Percentiles rank a stretch among this genome's conserved stretches.
phyloP scores from a whole-genome alignment of 2,113 vertebrate species.

The Hipposideros armiger region DNA sequence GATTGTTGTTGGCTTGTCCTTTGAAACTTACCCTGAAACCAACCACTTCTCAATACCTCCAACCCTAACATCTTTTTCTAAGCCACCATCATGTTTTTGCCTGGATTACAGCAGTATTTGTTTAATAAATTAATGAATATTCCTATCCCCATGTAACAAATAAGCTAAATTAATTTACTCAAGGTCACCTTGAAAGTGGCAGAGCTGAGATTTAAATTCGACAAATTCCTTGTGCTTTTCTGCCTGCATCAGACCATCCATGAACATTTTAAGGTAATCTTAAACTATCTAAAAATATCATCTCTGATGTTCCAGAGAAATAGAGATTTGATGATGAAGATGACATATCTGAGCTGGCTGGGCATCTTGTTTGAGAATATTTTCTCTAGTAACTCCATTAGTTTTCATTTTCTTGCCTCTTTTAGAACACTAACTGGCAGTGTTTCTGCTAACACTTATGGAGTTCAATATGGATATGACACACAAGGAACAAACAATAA shows the following conservation, averaged over 20 bases:
- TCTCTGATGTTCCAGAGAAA: not conserved
- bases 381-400: not conserved
- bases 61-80: not conserved
- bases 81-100: not conserved
- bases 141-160: not conserved
- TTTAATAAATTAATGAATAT: not conserved
- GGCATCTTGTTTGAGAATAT: not conserved
- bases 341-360: not conserved
- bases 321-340: not conserved
- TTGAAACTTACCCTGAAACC: not conserved
- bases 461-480: not conserved
- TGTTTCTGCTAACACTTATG: not conserved
- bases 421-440: not conserved
- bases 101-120: not conserved
- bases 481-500: not conserved
- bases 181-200: constrained; percentile 51
- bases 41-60: not conserved
- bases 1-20: not conserved
- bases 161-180: not conserved
- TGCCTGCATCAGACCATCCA: not conserved
- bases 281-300: not conserved
- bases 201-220: not conserved
- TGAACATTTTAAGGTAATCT: not conserved
- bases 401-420: not conserved
- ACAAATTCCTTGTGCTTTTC: not conserved